phyloP scores from a whole-genome alignment of 2,113 vertebrate species.

The Alosa alosa region DNA sequence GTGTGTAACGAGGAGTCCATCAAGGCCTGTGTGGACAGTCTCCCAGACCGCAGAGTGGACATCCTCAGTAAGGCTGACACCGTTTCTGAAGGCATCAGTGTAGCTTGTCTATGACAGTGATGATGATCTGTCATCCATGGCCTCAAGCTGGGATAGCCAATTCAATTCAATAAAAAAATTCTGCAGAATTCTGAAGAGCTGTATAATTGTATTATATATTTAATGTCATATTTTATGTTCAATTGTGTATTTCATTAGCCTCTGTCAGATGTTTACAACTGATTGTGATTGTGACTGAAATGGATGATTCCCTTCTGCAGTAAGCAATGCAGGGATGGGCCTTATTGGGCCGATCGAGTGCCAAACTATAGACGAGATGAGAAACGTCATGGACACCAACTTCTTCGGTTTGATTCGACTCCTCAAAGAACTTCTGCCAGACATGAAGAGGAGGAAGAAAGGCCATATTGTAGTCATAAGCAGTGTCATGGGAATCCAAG shows the following conservation, averaged over 20 bases:
- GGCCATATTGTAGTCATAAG: conserved; percentile 84
- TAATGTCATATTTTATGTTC: background rate
- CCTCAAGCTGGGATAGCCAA: background rate
- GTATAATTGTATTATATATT: too few relatives aligned
- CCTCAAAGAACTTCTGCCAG: conserved; percentile 80
- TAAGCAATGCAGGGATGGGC: conserved; percentile 85
- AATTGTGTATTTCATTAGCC: background rate
- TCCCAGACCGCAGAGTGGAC: conserved; percentile 78
- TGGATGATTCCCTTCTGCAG: conserved; percentile 56
- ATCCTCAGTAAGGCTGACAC: conserved; percentile 71
- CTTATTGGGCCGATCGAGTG: conserved; percentile 85
- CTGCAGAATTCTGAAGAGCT: too few relatives aligned
- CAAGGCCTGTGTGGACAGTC: conserved; percentile 75
- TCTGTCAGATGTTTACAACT: background rate
- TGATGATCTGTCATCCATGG: background rate
- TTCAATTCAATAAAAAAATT: too few relatives aligned
- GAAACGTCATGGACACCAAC: conserved; percentile 84
- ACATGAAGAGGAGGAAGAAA: conserved; percentile 83
- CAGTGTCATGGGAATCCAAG: conserved; percentile 87
- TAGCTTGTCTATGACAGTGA: background rate
- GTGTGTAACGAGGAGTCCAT: conserved; percentile 81
- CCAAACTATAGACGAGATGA: conserved; percentile 82
- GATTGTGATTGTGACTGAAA: background rate
- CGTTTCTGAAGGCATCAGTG: background rate
- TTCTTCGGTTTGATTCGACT: conserved; percentile 83